phyloP scores from a whole-genome alignment of 1,140 invertebrate species.

The Phenacoccus solenopsis region DNA sequence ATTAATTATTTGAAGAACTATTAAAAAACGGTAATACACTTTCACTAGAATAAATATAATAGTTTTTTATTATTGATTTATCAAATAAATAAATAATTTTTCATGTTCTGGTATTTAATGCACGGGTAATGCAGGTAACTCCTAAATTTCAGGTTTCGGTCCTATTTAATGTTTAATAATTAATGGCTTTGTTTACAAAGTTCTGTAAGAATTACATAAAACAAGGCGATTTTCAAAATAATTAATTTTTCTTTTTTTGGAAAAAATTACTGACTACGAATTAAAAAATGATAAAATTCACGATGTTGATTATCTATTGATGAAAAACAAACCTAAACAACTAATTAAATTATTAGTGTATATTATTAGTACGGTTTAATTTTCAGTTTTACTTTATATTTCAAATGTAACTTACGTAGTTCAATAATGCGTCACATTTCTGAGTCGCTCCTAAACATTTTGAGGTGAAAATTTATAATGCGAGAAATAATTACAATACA shows the following conservation, averaged over 20 bases:
- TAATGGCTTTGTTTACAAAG: not conserved
- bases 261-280: not conserved
- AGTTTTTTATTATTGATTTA: too few relatives aligned
- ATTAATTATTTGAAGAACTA: too few relatives aligned
- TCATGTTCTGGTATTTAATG: too few relatives aligned
- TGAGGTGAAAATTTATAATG: conserved; percentile 16
- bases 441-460: not conserved
- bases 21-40: too few relatives aligned
- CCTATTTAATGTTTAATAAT: too few relatives aligned
- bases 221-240: not conserved
- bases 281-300: not conserved
- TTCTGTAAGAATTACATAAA: too few relatives aligned
- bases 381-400: not conserved
- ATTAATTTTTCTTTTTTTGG: not conserved
- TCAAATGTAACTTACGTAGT: not conserved
- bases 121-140: too few relatives aligned
- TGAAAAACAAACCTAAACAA: not conserved
- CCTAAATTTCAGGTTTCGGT: too few relatives aligned
- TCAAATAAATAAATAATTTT: too few relatives aligned
- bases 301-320: not conserved
- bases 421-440: not conserved
- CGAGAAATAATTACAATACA: conserved; percentile 12
- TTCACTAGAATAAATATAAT: too few relatives aligned
- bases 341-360: not conserved
- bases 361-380: not conserved